These are phyloP conservation scores for Sialis fuliginosa DNA, from an alignment of 2,888 invertebrate genomes.

Conservation along the genomic window DNA sequence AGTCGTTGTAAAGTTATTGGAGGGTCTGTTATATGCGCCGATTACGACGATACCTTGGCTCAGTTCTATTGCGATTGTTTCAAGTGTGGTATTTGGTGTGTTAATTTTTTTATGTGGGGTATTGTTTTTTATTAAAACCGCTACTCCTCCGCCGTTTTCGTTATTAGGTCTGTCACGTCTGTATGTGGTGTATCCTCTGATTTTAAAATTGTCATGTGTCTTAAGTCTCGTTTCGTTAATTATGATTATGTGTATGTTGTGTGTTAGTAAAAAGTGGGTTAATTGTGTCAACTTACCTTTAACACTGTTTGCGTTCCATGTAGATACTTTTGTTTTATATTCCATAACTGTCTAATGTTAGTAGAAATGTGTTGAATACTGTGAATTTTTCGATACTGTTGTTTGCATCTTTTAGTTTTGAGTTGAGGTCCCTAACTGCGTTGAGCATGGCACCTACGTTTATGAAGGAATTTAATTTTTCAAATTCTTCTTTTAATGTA, in stretches of 20 bases:
- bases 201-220: too few species aligned
- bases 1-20: slow-evolving; percentile 5
- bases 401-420: background rate
- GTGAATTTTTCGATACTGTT: background rate
- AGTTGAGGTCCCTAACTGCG: background rate
- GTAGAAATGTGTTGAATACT: background rate
- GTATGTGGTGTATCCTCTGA: slow-evolving; percentile 10
- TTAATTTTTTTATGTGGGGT: background rate
- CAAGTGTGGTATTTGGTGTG: slow-evolving; percentile 3
- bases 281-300: too few species aligned
- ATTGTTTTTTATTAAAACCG: slow-evolving; percentile 2
- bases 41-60: slow-evolving; percentile 8
- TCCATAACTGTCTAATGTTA: background rate
- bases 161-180: slow-evolving; percentile 8
- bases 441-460: too few species aligned
- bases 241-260: background rate
- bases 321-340: slow-evolving; percentile 7
- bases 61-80: slow-evolving; percentile 9
- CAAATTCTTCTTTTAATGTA: too few species aligned
- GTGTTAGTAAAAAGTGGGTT: background rate
- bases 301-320: background rate
- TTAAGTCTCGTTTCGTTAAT: slow-evolving; percentile 7
- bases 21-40: slow-evolving; percentile 1
- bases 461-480: too few species aligned
- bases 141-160: slow-evolving; percentile 9